These are phyloP conservation scores for Lasius platythorax DNA, from an alignment of 2,888 invertebrate genomes.

Conservation along the genomic window DNA sequence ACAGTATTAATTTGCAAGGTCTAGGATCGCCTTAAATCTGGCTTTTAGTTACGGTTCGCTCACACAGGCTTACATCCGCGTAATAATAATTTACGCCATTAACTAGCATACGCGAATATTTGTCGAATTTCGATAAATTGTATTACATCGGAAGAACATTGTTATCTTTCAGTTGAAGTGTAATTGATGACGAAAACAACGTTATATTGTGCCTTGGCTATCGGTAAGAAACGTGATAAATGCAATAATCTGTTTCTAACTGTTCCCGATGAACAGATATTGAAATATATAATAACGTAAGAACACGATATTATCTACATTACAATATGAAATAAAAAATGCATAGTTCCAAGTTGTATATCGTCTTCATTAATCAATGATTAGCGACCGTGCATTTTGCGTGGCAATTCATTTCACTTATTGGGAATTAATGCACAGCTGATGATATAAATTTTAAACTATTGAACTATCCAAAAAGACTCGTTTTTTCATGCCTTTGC, in stretches of 20 bases:
- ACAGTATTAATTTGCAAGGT: constrained; percentile 71
- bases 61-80: background rate
- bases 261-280: background rate
- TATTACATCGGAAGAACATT: background rate
- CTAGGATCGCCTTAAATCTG: constrained; percentile 53
- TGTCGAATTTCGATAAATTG: constrained; percentile 37
- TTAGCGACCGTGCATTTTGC: background rate
- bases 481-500: background rate
- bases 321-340: background rate
- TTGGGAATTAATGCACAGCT: background rate
- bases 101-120: background rate
- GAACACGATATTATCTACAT: background rate
- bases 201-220: background rate
- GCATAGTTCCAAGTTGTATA: background rate
- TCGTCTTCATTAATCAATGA: background rate
- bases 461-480: background rate
- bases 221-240: background rate
- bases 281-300: too few species aligned
- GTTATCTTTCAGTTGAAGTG: background rate
- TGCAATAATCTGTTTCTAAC: background rate
- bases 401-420: background rate
- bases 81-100: constrained; percentile 42
- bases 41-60: constrained; percentile 31
- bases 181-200: constrained; percentile 27
- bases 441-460: background rate